Percentiles rank a stretch among this genome's conserved stretches.
phyloP scores from a whole-genome alignment of 2,113 vertebrate species.

The Anoura caudifer region DNA sequence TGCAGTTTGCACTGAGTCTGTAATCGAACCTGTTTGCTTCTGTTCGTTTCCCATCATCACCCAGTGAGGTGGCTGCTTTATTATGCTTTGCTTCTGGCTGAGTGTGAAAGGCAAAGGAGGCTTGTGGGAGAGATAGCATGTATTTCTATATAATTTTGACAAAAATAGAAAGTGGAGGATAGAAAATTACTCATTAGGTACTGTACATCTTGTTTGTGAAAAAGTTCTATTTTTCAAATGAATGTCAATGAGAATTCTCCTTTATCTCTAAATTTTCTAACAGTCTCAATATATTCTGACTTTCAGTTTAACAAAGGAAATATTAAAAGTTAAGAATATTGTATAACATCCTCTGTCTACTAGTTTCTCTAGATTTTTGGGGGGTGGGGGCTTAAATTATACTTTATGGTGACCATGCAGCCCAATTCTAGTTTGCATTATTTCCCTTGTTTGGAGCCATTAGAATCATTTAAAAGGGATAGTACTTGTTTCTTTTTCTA shows the following conservation, averaged over 20 bases:
- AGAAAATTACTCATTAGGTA: conserved; percentile 71
- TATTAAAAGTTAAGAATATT: background rate
- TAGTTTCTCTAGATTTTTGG: background rate
- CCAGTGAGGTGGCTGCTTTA: background rate
- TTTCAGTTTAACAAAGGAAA: background rate
- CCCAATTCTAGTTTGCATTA: background rate
- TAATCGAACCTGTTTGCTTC: conserved; percentile 4
- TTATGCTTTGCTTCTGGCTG: conserved; percentile 19
- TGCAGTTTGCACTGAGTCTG: background rate
- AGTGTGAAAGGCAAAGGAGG: conserved; percentile 29
- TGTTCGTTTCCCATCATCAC: background rate
- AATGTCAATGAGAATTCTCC: conserved; percentile 21
- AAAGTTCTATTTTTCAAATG: conserved; percentile 35
- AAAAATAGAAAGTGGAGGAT: conserved; percentile 65
- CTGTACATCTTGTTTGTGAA: conserved; percentile 65
- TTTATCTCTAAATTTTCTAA: background rate
- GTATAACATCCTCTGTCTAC: background rate
- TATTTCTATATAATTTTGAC: conserved; percentile 46
- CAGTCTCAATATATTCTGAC: background rate
- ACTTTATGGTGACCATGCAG: background rate
- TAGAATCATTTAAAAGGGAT: background rate
- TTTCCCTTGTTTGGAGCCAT: background rate
- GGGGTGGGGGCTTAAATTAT: background rate
- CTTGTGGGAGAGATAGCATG: conserved; percentile 38
- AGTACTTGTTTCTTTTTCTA: background rate